phyloP scores from a whole-genome alignment of 2,113 vertebrate species.

The Poicephalus gulielmi region DNA sequence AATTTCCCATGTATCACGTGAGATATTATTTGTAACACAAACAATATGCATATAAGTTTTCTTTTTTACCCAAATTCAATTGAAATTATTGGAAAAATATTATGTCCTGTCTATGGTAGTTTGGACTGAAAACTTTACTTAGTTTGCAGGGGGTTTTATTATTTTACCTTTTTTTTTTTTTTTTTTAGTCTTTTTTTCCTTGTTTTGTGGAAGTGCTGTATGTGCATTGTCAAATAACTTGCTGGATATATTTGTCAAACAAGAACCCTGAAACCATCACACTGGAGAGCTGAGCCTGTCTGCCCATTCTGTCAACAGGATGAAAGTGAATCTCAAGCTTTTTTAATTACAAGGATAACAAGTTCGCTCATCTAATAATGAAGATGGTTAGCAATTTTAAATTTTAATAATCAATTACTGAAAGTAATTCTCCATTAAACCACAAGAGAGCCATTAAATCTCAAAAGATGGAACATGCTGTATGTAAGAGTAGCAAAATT shows the following conservation, averaged over 20 bases:
- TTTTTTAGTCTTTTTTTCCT: conserved; percentile 75
- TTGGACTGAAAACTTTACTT: conserved; percentile 71
- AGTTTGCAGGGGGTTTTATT: conserved; percentile 65
- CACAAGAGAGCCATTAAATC: conserved; percentile 97
- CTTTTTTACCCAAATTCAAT: background rate
- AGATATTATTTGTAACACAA: background rate
- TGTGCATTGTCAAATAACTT: conserved; percentile 77
- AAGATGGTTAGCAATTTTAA: conserved; percentile 97
- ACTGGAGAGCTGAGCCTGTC: conserved; percentile 69
- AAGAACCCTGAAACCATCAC: conserved; percentile 79
- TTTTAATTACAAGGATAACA: conserved; percentile 99
- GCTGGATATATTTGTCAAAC: conserved; percentile 83
- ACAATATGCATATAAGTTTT: accelerated
- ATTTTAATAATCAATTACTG: conserved; percentile 99
- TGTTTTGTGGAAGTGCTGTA: conserved; percentile 67
- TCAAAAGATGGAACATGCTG: conserved; percentile 90
- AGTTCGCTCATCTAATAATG: conserved; percentile 95
- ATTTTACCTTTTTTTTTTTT: conserved; percentile 62
- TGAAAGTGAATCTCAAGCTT: conserved; percentile 87
- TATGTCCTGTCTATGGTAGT: conserved; percentile 26
- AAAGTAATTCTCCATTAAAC: conserved; percentile 95
- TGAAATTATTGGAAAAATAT: conserved; percentile 20
- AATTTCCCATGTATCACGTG: background rate
- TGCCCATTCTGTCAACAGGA: conserved; percentile 83
- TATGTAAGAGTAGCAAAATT: conserved; percentile 86